A percentile compares a stretch with the other conserved stretches of the same genome.
Evolutionary conservation across 2,113 vertebrate genomes (phyloP).

Genomic region (Globicephala melas): DNA sequence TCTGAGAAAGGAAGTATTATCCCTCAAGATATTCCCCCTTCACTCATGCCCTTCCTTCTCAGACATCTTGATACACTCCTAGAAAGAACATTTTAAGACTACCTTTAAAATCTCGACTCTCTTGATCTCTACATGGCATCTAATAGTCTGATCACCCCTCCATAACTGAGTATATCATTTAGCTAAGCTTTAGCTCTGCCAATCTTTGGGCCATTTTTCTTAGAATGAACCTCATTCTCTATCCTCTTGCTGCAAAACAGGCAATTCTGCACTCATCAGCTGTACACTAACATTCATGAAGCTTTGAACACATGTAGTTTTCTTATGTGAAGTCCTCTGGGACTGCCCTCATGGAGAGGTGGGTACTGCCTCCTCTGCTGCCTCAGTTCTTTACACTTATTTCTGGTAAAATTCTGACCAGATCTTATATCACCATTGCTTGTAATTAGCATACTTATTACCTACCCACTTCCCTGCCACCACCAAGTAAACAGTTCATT

Average conservation of each 20-base stretch:
- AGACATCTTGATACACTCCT: not conserved
- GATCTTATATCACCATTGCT: not conserved
- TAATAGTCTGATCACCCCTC: not conserved
- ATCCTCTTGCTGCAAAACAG: not conserved
- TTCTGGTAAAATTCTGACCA: not conserved
- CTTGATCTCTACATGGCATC: not conserved
- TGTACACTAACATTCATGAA: too few species aligned
- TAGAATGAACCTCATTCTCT: not conserved
- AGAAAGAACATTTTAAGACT: not conserved
- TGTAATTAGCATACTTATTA: not conserved
- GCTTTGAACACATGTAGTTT: not conserved
- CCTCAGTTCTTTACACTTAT: not conserved
- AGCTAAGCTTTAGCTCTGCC: not conserved
- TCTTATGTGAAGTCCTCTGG: not conserved
- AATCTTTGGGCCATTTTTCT: not conserved
- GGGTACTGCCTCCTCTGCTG: not conserved
- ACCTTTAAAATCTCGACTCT: not conserved
- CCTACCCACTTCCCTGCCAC: not conserved
- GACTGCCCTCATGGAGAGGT: fast-evolving
- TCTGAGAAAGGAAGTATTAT: not conserved
- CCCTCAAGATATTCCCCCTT: not conserved
- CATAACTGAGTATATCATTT: not conserved
- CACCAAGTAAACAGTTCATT: not conserved
- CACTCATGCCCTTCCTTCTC: not conserved
- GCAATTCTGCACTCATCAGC: fast-evolving